Evolutionary conservation across 1,140 invertebrate species (phyloP).

Genomic region (Lordiphosa stackelbergi): DNA sequence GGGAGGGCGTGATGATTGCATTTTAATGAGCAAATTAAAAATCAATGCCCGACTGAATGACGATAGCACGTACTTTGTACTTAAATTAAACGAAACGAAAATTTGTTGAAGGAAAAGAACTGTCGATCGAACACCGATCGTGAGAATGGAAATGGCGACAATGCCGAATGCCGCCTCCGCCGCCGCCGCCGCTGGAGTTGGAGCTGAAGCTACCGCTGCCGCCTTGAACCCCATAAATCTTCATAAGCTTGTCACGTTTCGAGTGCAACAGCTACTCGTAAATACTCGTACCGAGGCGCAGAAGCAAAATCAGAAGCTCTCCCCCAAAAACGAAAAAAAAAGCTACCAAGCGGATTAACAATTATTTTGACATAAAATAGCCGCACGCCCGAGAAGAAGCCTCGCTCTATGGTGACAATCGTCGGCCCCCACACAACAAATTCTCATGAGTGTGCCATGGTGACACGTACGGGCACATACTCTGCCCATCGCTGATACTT

Average conservation of each 20-base stretch:
- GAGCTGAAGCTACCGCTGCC: slow-evolving; percentile 24
- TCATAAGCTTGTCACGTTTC: slow-evolving; percentile 76
- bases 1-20: slow-evolving; percentile 64
- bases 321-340: slow-evolving; percentile 17
- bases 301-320: slow-evolving; percentile 29
- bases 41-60: slow-evolving; percentile 49
- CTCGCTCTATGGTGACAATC: slow-evolving; percentile 42
- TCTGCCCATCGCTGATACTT: slow-evolving; percentile 31
- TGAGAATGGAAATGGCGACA: slow-evolving; percentile 74
- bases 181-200: too few relatives aligned
- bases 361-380: slow-evolving; percentile 74
- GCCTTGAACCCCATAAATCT: slow-evolving; percentile 70
- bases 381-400: slow-evolving; percentile 41
- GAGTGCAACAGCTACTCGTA: slow-evolving; percentile 74
- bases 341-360: slow-evolving; percentile 57
- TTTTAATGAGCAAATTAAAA: slow-evolving; percentile 74
- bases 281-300: slow-evolving; percentile 46
- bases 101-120: slow-evolving; percentile 38
- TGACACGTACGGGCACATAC: slow-evolving; percentile 52
- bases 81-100: slow-evolving; percentile 49
- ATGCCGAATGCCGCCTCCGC: slow-evolving; percentile 49
- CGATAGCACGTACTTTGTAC: slow-evolving; percentile 62
- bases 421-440: slow-evolving; percentile 46
- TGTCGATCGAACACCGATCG: slow-evolving; percentile 74
- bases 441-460: slow-evolving; percentile 51